Conservation (phyloP, 2,797 vertebrate genomes). For the Melanotaenia trifasciata region DNA sequence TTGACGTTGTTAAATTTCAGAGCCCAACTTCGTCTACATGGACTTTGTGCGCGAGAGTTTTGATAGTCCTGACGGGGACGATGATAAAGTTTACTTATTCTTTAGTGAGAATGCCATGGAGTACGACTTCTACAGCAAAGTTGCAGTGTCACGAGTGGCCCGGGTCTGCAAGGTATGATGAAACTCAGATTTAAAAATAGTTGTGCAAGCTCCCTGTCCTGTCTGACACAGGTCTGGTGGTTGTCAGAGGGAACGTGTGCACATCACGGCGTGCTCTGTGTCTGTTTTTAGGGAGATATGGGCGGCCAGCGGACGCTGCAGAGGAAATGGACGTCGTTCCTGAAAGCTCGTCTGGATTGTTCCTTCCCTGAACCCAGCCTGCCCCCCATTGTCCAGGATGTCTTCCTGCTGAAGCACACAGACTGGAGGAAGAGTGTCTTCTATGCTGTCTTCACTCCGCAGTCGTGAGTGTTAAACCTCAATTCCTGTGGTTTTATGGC, state of each 20-base stretch:
- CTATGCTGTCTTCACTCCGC: conserved; percentile 84
- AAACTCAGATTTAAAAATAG: neutral
- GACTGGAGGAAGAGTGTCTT: conserved; percentile 84
- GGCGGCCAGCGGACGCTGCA: conserved; percentile 83
- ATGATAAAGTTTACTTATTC: conserved; percentile 88
- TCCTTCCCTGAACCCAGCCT: conserved; percentile 80
- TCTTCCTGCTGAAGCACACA: conserved; percentile 82
- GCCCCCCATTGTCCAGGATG: conserved; percentile 85
- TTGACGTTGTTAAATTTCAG: conserved; percentile 64
- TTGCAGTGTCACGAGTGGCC: conserved; percentile 84
- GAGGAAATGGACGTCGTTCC: conserved; percentile 85
- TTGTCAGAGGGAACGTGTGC: conserved; percentile 5
- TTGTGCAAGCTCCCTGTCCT: neutral
- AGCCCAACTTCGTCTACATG: conserved; percentile 87
- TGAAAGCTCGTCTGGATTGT: conserved; percentile 85
- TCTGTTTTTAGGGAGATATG: conserved; percentile 79
- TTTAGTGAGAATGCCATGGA: conserved; percentile 88
- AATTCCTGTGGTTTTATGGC: conserved; percentile 9
- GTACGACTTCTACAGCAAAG: conserved; percentile 87
- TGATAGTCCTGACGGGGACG: conserved; percentile 74
- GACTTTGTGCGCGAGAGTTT: conserved; percentile 82
- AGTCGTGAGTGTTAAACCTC: conserved; percentile 75
- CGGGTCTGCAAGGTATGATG: conserved; percentile 85
- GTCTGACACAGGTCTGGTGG: conserved; percentile 6
- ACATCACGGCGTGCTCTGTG: conserved; percentile 15